Evolutionary conservation across 2,113 vertebrate genomes (phyloP), one percentile per base, ranked within the genome.

Genomic region (Sciurus niger): DNA sequence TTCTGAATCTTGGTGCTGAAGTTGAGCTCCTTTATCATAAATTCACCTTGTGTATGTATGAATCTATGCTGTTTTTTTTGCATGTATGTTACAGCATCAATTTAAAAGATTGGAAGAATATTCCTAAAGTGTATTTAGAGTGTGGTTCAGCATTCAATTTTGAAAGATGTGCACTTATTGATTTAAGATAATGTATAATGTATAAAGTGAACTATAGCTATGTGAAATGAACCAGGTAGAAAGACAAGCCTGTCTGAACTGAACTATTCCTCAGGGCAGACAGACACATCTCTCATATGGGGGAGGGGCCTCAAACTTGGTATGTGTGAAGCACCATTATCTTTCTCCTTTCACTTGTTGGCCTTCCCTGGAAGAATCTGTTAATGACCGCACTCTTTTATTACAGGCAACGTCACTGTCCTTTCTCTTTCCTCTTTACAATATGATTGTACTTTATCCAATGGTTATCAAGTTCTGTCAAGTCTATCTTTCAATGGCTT

Each of bases 321-420:
- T 1, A 63, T 63, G 60, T 63, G 60, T 25, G 60, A 28, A 63
- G 60, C 22, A 7, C 60, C 24, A 4, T 46, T 9, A 32, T n/a
- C 22, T 51, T 17, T 60, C 12, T 46, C 2, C 6, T 20, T 40
- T 51, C 18, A 72, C 2, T 12, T 37, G 10, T 32, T 48, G 43
- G 2, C 10, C 3, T 46, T 65, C 1, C 32, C 34, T 34, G 60
- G 58, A 28, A 20, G 32, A 28, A 30, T 24, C 70, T 65, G 7
- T 34, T 37, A 28, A 8, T 16, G 4, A 3, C 0, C 8, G 1
- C 37, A n/a, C 11, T 73, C 4, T 28, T 37, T 28, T 37, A 28
- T 8, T 30, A 5, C 4, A 25, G 30, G 3, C 0, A 28, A 5
- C 18, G 22, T 46, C 8, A 2, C 2, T 51, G 20, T 5, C 2